Evolutionary conservation across 1,140 invertebrate genomes (phyloP).

Genomic region (Cydia amplana): DNA sequence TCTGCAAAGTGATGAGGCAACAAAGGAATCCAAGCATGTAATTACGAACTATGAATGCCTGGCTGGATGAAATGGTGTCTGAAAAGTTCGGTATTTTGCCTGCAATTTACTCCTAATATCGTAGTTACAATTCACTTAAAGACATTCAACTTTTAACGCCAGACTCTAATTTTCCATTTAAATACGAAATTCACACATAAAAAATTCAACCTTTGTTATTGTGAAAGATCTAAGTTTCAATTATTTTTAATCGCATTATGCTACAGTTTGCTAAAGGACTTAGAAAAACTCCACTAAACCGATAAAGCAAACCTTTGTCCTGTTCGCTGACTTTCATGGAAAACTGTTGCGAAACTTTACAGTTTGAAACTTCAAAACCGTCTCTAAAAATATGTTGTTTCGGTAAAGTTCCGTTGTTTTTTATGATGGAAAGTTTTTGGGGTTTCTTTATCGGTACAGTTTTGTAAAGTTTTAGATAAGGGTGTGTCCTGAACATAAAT

Average conservation of each 20-base stretch:
- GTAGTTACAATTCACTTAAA: slow-evolving; percentile 39
- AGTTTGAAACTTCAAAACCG: slow-evolving; percentile 28
- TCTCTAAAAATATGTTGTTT: slow-evolving; percentile 32
- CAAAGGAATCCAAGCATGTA: slow-evolving; percentile 62
- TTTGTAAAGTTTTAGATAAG: slow-evolving; percentile 24
- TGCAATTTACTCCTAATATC: slow-evolving; percentile 37
- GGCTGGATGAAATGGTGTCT: slow-evolving; percentile 59
- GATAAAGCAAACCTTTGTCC: slow-evolving; percentile 26
- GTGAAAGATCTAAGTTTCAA: background rate
- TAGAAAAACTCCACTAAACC: slow-evolving; percentile 7
- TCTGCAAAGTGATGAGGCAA: slow-evolving; percentile 53
- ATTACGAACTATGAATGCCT: slow-evolving; percentile 61
- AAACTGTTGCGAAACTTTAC: slow-evolving; percentile 25
- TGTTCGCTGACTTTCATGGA: background rate
- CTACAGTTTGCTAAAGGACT: background rate
- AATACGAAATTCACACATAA: slow-evolving; percentile 2
- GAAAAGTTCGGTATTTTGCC: slow-evolving; percentile 34
- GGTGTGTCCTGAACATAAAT: background rate
- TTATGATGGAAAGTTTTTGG: slow-evolving; percentile 24
- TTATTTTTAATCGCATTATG: slow-evolving; percentile 22
- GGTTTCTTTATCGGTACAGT: slow-evolving; percentile 18
- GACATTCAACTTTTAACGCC: slow-evolving; percentile 32
- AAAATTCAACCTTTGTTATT: background rate
- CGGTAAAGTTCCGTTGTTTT: slow-evolving; percentile 12
- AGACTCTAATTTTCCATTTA: slow-evolving; percentile 27